Conservation (phyloP, 2,888 invertebrate genomes). For the Caenorhabditis plicata region DNA sequence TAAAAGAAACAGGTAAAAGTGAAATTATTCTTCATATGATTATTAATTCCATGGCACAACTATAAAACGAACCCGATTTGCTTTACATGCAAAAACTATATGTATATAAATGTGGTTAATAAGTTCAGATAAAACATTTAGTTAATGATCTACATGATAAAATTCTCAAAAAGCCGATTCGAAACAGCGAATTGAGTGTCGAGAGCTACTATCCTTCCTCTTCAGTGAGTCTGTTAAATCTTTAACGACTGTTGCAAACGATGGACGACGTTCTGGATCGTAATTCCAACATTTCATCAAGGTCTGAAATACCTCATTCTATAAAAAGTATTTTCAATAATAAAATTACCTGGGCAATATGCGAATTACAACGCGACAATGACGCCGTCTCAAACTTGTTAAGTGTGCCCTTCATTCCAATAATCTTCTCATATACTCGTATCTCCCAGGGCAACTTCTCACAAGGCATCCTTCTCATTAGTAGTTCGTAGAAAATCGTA, state of each 20-base stretch:
- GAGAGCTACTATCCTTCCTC: slow-evolving; percentile 8
- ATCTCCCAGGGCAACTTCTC: slow-evolving; percentile 69
- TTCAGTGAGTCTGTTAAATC: slow-evolving; percentile 8
- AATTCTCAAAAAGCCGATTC: slow-evolving; percentile 20
- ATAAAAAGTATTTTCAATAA: background rate
- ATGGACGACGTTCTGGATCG: slow-evolving; percentile 81
- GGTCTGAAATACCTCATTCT: too few relatives aligned
- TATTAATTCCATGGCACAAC: too few relatives aligned
- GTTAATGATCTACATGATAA: background rate
- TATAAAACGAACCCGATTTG: too few relatives aligned
- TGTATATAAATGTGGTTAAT: slow-evolving; percentile 13
- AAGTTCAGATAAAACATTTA: background rate
- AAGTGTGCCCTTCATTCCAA: slow-evolving; percentile 25
- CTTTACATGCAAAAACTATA: too few relatives aligned
- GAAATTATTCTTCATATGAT: too few relatives aligned
- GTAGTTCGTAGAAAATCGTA: slow-evolving; percentile 95
- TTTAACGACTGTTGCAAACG: slow-evolving; percentile 71
- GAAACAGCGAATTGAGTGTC: slow-evolving; percentile 12
- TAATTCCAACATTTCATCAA: slow-evolving; percentile 93
- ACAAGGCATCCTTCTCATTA: slow-evolving; percentile 45
- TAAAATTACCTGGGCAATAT: background rate
- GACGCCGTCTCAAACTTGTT: slow-evolving; percentile 6
- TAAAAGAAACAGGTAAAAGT: too few relatives aligned
- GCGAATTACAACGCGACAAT: background rate
- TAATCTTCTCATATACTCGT: slow-evolving; percentile 20